Percentiles rank a stretch among this genome's conserved stretches.
phyloP scores from a whole-genome alignment of 1,140 invertebrate genomes.

The Listronotus bonariensis region DNA sequence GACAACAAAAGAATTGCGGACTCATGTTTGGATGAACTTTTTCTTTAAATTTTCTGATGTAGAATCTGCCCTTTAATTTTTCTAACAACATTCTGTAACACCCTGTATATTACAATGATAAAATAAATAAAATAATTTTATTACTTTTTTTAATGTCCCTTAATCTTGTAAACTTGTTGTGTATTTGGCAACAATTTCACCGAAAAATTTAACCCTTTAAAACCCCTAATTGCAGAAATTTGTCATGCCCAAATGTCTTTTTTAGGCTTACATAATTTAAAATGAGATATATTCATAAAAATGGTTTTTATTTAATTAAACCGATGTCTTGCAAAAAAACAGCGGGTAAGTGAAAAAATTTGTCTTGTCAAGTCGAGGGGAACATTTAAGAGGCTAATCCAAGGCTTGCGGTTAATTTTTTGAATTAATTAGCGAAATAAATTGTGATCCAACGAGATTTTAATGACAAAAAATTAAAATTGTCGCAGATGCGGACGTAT shows the following conservation, averaged over 20 bases:
- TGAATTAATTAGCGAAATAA: constrained; percentile 51
- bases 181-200: too few relatives aligned
- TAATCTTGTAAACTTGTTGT: too few relatives aligned
- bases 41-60: too few relatives aligned
- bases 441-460: constrained; percentile 47
- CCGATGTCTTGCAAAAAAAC: constrained; percentile 10
- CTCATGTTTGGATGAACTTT: too few relatives aligned
- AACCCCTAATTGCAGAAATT: background rate
- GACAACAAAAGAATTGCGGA: too few relatives aligned
- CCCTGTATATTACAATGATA: too few relatives aligned
- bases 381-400: constrained; percentile 26
- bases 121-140: too few relatives aligned
- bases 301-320: constrained; percentile 31
- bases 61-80: too few relatives aligned
- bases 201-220: constrained; percentile 18
- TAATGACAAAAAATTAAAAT: constrained; percentile 54
- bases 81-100: too few relatives aligned
- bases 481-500: constrained; percentile 52
- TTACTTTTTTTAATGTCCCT: too few relatives aligned
- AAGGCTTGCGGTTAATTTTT: constrained; percentile 48
- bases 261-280: background rate
- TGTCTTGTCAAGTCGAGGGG: constrained; percentile 25
- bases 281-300: constrained; percentile 7
- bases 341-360: constrained; percentile 21
- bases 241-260: constrained; percentile 1